A percentile compares a stretch with the other conserved stretches of the same genome.
Conservation (phyloP, 2,113 vertebrate species). For the Gopherus evgoodei region DNA sequence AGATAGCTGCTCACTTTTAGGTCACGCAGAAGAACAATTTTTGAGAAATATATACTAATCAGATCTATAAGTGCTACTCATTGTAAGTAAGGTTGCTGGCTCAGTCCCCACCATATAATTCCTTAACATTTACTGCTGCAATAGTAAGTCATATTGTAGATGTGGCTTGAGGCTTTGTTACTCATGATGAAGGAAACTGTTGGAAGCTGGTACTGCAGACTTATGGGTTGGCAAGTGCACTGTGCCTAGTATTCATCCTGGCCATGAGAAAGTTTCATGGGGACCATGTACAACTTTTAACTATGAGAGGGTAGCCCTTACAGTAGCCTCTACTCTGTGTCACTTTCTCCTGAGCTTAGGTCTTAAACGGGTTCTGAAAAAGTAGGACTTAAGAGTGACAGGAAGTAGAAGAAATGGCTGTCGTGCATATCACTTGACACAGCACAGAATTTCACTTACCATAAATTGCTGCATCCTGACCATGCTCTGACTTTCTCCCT, state of each 20-base stretch:
- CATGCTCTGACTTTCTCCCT: not conserved
- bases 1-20: not conserved
- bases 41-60: not conserved
- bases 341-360: not conserved
- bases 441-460: not conserved
- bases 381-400: not conserved
- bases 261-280: not conserved
- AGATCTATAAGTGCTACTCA: rapidly evolving
- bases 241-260: not conserved
- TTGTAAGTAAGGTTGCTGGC: rapidly evolving
- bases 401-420: not conserved
- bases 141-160: not conserved
- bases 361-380: not conserved
- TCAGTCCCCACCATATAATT: rapidly evolving
- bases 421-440: no score
- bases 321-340: not conserved
- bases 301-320: not conserved
- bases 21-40: not conserved
- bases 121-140: not conserved
- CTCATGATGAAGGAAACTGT: not conserved
- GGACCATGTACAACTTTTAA: not conserved
- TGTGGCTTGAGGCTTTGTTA: not conserved
- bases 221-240: not conserved
- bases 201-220: not conserved
- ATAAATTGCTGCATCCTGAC: not conserved